Conservation (phyloP, 2,888 invertebrate species). For the Poecilus cupreus region DNA sequence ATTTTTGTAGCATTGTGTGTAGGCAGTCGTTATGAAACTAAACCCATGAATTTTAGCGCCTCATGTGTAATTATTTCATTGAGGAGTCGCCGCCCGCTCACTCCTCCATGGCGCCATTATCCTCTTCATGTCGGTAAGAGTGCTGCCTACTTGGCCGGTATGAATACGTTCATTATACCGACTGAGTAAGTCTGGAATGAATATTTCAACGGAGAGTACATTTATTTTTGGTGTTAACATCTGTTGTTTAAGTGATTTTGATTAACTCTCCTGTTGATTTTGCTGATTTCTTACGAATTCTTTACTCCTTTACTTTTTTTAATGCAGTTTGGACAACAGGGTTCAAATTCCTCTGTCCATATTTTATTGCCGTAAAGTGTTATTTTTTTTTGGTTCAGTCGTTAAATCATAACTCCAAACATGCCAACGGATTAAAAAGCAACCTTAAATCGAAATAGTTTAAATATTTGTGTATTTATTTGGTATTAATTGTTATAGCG, state of each 20-base stretch:
- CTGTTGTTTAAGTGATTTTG: conserved; percentile 39
- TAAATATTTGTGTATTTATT: too few relatives aligned
- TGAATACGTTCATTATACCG: conserved; percentile 34
- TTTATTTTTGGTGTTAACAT: conserved; percentile 41
- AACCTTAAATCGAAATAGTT: too few relatives aligned
- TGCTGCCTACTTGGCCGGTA: conserved; percentile 29
- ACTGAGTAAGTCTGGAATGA: neutral
- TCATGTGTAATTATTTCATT: conserved; percentile 51
- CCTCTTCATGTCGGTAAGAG: conserved; percentile 30
- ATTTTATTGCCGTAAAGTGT: too few relatives aligned
- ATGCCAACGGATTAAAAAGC: too few relatives aligned
- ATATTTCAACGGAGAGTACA: conserved; percentile 13
- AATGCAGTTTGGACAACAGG: too few relatives aligned
- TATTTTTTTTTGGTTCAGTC: too few relatives aligned
- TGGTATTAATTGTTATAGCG: too few relatives aligned
- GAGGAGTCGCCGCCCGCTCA: conserved; percentile 28
- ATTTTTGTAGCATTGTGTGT: neutral
- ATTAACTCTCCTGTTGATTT: conserved; percentile 8
- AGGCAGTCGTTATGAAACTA: conserved; percentile 30
- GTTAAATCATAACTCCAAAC: too few relatives aligned
- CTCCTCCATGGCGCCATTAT: conserved; percentile 25
- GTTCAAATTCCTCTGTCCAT: too few relatives aligned
- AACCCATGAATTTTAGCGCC: conserved; percentile 46
- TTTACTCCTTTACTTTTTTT: too few relatives aligned
- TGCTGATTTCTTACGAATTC: neutral